Conservation (phyloP, 2,113 vertebrate species). For the Calyptomena viridis region DNA sequence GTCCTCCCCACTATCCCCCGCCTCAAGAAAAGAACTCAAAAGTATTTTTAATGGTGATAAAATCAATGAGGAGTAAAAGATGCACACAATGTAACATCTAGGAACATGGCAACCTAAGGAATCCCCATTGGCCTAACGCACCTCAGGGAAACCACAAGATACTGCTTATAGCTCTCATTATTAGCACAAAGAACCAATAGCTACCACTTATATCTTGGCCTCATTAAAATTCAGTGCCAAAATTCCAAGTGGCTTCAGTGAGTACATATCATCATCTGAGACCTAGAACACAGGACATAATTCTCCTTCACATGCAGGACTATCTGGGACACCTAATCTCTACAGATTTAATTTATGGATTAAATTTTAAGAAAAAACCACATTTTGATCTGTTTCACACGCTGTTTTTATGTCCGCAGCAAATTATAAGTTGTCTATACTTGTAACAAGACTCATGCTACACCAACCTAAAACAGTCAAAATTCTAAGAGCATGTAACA, state of each 20-base stretch:
- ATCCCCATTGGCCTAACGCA: neutral
- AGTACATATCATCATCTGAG: neutral
- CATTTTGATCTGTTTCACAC: neutral
- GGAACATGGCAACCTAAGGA: neutral
- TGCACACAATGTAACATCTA: neutral
- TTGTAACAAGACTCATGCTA: neutral
- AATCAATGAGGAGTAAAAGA: conserved; percentile 3
- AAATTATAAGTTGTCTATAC: neutral
- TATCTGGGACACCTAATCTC: neutral
- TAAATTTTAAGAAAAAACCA: neutral
- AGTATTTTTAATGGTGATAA: conserved; percentile 10
- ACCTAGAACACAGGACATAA: neutral
- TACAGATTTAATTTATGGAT: neutral
- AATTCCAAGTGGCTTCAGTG: neutral
- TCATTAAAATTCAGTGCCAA: conserved; percentile 9
- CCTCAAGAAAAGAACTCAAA: neutral
- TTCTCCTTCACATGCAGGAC: neutral
- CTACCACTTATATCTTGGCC: neutral
- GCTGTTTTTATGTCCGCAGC: neutral
- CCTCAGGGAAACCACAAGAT: neutral
- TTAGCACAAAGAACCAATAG: neutral
- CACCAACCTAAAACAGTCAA: neutral
- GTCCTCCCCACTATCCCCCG: neutral
- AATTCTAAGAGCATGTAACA: neutral
- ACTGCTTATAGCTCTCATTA: neutral